Base-by-base conservation (phyloP, 2,888 invertebrate genomes). In the Digitonthophagus gazella region DNA sequence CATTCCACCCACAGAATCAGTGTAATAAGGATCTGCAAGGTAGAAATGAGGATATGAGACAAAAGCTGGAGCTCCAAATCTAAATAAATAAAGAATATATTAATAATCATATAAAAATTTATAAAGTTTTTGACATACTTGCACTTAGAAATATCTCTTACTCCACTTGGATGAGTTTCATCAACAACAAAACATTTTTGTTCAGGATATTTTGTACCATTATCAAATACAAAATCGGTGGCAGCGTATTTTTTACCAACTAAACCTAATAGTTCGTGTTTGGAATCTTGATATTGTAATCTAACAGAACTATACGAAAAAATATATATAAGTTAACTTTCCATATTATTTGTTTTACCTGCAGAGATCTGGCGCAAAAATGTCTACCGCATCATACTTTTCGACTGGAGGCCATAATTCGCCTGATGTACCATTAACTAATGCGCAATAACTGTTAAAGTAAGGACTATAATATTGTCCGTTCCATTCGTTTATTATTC, bases 1-100 rank as follows among this genome's bases (percentile, higher is more conserved):
- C 77, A 95, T 80, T 0, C 95, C 95, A 0, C 83, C 83, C 0
- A 96, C 84, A 55, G 86, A 85, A 68, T 86, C 77, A 6, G 84
- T 78, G 76, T 93, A 94, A 72, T 83, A 83, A 0, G 87, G 85
- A 81, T 93, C 92, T 0, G 91, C 89, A 76, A 91, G 80, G 74
- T 91, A 89, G 83, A 95, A 95, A 80, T 96, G 95, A 0, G 96
- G 95, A 75, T 90, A 88, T 0, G 93, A 91, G 18, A 93, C 87
- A 81, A 91, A 92, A 11, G 91, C 92, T 0, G 96, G 95, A n/a
- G 95, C 93, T 65, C 91, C 91, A 81, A 85, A 90, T 71, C 91
- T 89, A 64, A 64, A 22, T 18, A 64, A 16, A n/a, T 16, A 16
- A 66, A 14, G 22, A 22, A 22, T 22, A 22, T 22, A 22, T 22